Evolutionary conservation across 2,113 vertebrate genomes (phyloP).

Genomic region (Solea senegalensis): DNA sequence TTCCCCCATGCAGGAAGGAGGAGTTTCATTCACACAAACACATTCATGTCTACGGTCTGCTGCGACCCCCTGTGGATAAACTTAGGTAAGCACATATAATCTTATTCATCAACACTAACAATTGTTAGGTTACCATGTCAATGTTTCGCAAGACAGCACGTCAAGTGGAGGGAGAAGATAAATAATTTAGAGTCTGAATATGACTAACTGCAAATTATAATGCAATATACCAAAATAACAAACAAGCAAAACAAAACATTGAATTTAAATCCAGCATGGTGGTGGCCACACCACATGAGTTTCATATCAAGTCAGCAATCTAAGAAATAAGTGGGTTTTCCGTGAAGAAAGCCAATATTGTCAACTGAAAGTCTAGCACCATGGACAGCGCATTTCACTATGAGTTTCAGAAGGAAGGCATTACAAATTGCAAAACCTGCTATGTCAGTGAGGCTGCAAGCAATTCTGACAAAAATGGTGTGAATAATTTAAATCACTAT

Average conservation of each 20-base stretch:
- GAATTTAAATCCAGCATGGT: no score
- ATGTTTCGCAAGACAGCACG: neutral
- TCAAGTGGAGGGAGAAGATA: neutral
- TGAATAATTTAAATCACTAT: neutral
- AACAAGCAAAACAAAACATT: no score
- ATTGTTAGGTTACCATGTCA: neutral
- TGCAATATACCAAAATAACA: neutral
- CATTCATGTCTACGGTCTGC: conserved; percentile 41
- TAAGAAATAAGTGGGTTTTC: neutral
- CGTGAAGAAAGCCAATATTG: no score
- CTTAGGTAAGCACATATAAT: neutral
- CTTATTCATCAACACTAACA: no score
- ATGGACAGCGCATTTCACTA: neutral
- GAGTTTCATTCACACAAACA: neutral
- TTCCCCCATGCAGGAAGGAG: neutral
- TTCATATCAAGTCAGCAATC: no score
- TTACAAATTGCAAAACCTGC: neutral
- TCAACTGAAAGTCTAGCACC: neutral
- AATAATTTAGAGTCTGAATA: neutral
- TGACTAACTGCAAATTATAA: neutral
- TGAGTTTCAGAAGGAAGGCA: neutral
- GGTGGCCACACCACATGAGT: no score
- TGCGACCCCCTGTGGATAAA: conserved; percentile 57
- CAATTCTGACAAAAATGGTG: neutral
- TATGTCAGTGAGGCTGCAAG: neutral